Evolutionary conservation across 2,888 invertebrate species (phyloP), one percentile per base, ranked within the genome.

Genomic region (Drosophila atripex): DNA sequence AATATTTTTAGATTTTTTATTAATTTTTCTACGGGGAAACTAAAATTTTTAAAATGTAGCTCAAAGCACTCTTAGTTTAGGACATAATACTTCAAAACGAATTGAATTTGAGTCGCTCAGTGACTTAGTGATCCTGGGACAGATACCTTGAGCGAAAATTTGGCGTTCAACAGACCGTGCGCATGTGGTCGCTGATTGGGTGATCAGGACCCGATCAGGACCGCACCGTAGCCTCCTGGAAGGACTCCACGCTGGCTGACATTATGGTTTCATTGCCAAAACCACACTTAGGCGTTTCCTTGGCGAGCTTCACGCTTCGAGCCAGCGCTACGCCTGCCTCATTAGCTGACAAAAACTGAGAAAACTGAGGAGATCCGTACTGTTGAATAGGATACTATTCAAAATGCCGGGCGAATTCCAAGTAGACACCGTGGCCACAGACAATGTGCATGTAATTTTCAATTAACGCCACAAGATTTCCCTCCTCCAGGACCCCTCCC

Each of bases 381-480:
- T 28, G 65, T 59, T 54, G 64, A 68, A 54, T 57, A 61, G 65
- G 65, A 65, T 16, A 14, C 45, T 35, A 35, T 9, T 5, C 43
- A 8, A 69, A 59, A 41, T 51, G 57, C 38, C 55, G 30, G 25
- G 64, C 61, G 61, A 77, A 75, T 88, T 88, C 84, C 73, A 70
- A 71, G 86, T 80, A 86, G 74, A 71, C 56, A 70, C 73, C 68
- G 73, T 70, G 75, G 66, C 75, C 74, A 64, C 73, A 73, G 60
- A 79, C 87, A 86, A 86, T 80, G 72, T 71, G 69, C 87, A 88
- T 87, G 78, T 86, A 83, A 86, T 88, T 85, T 75, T 73, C 59
- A 73, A 86, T 87, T 88, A 86, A 82, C 74, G 78, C 75, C 86
- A 82, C 83, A 86, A 84, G 73, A 86, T 80, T 46, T 64, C 50